Percentiles rank a stretch among this genome's conserved stretches.
These are phyloP conservation scores for Strongylocentrotus purpuratus DNA, from an alignment of 35 echinoderm and acorn worm species.

Conservation along the genomic window DNA sequence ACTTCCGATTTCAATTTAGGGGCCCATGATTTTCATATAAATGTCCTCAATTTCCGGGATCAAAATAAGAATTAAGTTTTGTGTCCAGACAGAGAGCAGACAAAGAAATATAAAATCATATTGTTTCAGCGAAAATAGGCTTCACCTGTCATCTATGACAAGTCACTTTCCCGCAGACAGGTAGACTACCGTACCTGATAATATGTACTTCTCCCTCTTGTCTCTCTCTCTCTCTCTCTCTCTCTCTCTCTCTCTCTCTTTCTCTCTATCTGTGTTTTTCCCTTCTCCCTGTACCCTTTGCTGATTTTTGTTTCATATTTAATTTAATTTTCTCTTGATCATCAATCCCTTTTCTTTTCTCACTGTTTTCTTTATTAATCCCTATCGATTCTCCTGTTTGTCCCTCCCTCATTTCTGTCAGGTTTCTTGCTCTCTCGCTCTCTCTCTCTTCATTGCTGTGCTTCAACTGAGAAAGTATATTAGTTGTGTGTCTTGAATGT, in stretches of 20 bases:
- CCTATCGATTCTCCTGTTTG: not conserved
- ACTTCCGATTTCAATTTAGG: not conserved
- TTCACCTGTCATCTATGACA: not conserved
- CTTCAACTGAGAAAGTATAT: too few relatives aligned
- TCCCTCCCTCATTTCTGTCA: not conserved
- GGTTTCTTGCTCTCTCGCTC: too few relatives aligned
- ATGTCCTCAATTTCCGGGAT: not conserved
- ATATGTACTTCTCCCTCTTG: not conserved
- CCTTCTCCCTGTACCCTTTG: not conserved
- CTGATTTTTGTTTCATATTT: not conserved
- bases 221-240: not conserved
- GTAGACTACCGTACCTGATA: not conserved
- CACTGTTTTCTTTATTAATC: not conserved
- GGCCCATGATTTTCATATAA: too few relatives aligned
- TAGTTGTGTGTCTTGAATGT: too few relatives aligned
- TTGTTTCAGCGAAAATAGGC: not conserved
- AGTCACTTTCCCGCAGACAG: not conserved
- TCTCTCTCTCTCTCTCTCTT: not conserved
- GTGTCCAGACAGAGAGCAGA: not conserved
- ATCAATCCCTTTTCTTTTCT: not conserved
- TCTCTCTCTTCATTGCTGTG: too few relatives aligned
- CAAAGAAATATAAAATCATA: not conserved
- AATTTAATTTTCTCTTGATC: not conserved
- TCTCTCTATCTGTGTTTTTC: too few relatives aligned
- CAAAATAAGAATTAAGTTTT: not conserved